A percentile compares a stretch with the other conserved stretches of the same genome.
Evolutionary conservation across 2,888 invertebrate genomes (phyloP).

Genomic region (Neoaliturus tenellus): DNA sequence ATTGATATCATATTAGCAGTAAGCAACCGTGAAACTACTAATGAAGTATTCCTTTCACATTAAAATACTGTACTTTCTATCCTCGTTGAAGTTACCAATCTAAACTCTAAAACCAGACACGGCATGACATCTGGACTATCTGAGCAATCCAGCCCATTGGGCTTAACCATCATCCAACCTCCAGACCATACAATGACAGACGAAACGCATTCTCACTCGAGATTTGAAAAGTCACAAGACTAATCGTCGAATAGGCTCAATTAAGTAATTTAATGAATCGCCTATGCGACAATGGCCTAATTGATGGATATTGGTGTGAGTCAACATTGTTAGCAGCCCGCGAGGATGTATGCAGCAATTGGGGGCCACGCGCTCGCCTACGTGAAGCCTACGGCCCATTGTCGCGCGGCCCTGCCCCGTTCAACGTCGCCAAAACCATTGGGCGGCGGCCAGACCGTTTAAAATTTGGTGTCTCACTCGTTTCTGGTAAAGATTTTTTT

Average conservation of each 20-base stretch:
- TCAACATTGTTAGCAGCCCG: slow-evolving; percentile 28
- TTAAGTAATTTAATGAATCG: slow-evolving; percentile 48
- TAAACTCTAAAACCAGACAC: neutral
- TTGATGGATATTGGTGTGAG: slow-evolving; percentile 19
- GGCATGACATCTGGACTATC: neutral
- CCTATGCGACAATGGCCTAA: slow-evolving; percentile 38
- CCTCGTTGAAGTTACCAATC: neutral
- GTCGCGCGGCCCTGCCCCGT: neutral
- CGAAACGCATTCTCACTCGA: neutral
- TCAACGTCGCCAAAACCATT: neutral
- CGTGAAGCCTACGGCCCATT: slow-evolving; percentile 35
- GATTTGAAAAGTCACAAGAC: slow-evolving; percentile 16
- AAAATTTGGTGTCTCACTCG: neutral
- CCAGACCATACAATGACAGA: neutral
- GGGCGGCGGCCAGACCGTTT: neutral
- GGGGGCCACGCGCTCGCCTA: slow-evolving; percentile 34
- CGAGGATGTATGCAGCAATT: slow-evolving; percentile 38
- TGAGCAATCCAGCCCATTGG: too few relatives aligned
- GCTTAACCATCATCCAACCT: too few relatives aligned
- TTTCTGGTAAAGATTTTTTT: neutral
- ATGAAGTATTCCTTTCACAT: neutral
- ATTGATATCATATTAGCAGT: too few relatives aligned
- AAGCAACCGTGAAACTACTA: too few relatives aligned
- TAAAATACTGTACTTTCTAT: neutral
- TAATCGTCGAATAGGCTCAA: slow-evolving; percentile 13